Base-by-base conservation (phyloP, 1,140 invertebrate species). In the Protaetia brevitarsis region DNA sequence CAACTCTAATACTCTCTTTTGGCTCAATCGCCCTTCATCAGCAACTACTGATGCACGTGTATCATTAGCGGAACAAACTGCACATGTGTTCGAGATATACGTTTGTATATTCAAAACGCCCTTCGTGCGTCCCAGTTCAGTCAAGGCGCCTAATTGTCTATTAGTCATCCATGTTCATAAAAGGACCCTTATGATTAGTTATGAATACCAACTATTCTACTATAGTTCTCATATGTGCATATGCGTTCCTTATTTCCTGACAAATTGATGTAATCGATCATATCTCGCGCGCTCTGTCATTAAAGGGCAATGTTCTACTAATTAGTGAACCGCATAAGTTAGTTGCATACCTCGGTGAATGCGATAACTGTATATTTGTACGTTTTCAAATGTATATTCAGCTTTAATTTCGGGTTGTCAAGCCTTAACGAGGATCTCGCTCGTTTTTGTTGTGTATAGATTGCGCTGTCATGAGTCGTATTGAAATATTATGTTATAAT, bases 91-190 rank as follows among this genome's bases (percentile, higher is more conserved):
- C 60, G n/a, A 23, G 23, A 62, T 62, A 31, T n/a, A n/a, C n/a
- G n/a, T n/a, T n/a, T n/a, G n/a, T n/a, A n/a, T 26, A 62, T 62
- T 62, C 60, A 62, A 62, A 62, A 29, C 29, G 21, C 29, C 60
- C 60, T 59, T 31, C n/a, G n/a, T n/a, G n/a, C n/a, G n/a, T 30
- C 58, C 29, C 3, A 36, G 41, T n/a, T 56, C 60, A 56, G 57
- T 51, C 11, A 19, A 66, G 64, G 64, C 64, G 41, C 65, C 65
- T 67, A 67, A 67, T 67, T 67, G 66, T 67, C 66, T 61, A 57
- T 51, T 66, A 66, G 64, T 59, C 61, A 63, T 67, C 51, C 66
- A 63, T 67, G 63, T 67, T 67, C 65, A 66, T 66, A 34, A 66
- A 62, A 62, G 60, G 27, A 56, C 36, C 60, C 66, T 63, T 59